Base-by-base conservation (phyloP, 2,113 vertebrate species). In the Camelus dromedarius region DNA sequence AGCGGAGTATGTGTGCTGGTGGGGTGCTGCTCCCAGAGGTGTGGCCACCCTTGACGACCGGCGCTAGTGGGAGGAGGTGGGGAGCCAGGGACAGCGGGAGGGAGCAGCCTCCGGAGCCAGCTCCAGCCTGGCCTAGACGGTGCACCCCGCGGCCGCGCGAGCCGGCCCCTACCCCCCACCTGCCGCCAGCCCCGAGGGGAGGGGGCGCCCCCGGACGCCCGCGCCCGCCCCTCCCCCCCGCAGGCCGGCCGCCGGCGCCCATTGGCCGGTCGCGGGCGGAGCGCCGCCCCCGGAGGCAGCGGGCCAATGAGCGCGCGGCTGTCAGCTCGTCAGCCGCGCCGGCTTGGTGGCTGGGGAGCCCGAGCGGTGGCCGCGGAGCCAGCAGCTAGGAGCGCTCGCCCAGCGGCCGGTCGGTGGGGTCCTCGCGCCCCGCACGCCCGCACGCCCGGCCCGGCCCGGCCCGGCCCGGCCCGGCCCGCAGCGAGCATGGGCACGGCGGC, bases 301-400 rank as follows among this genome's bases (percentile, higher is more conserved):
- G 85, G 98, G 98, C 99, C 99, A 99, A 99, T 99, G 98, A 98
- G 98, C 97, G 97, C 93, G 97, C 96, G 98, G 98, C 98, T 98
- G 98, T 98, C 97, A 98, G 98, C 98, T 98, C 95, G 98, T 98
- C 97, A 97, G 98, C 97, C 97, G 96, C 97, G 96, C 95, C 95
- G 98, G 98, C 98, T 97, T 54, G 92, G 97, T 93, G 98, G 98
- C 98, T 97, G 95, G 98, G 98, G 97, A 98, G 98, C 98, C 98
- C 2, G 66, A 87, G 96, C 86, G n/a, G 30, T 30, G 92, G 95
- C 67, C 0, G 77, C 26, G 84, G 56, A 22, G 85, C 64, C 22
- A 66, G 97, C 96, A 58, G 88, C 79, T 3, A 22, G 56, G 85
- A 98, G 95, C 96, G 96, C 96, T 89, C 69, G 28, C 79, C 4